Conservation (phyloP, 2,888 invertebrate genomes). For the Clunio marinus region DNA sequence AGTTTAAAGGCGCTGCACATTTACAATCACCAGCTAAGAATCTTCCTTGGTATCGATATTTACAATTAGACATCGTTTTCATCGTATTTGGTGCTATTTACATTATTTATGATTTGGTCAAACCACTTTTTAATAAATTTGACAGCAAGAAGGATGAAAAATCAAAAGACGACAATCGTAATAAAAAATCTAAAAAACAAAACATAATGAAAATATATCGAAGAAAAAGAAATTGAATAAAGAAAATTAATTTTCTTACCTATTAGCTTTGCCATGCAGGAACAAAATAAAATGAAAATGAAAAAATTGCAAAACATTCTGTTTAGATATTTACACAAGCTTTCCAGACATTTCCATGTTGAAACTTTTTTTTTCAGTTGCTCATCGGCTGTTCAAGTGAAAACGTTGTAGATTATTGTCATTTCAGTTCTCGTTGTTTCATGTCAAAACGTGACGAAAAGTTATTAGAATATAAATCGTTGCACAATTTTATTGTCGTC, state of each 20-base stretch:
- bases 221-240: too few relatives aligned
- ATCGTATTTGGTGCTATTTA: slow-evolving; percentile 17
- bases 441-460: too few relatives aligned
- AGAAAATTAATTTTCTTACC: background rate
- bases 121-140: background rate
- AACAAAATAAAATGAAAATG: background rate
- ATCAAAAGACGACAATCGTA: background rate
- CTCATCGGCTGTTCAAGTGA: too few relatives aligned
- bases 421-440: too few relatives aligned
- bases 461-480: too few relatives aligned
- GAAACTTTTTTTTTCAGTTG: too few relatives aligned
- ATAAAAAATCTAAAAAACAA: background rate
- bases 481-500: too few relatives aligned
- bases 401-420: too few relatives aligned
- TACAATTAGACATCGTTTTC: slow-evolving; percentile 13
- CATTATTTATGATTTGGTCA: slow-evolving; percentile 13
- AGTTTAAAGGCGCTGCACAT: slow-evolving; percentile 30
- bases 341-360: too few relatives aligned
- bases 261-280: too few relatives aligned
- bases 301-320: background rate
- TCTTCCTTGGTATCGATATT: slow-evolving; percentile 23
- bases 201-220: background rate
- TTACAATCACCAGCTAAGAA: slow-evolving; percentile 24
- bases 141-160: background rate
- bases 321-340: too few relatives aligned